phyloP scores from a whole-genome alignment of 1,140 invertebrate species.

The Bombus difficillimus region DNA sequence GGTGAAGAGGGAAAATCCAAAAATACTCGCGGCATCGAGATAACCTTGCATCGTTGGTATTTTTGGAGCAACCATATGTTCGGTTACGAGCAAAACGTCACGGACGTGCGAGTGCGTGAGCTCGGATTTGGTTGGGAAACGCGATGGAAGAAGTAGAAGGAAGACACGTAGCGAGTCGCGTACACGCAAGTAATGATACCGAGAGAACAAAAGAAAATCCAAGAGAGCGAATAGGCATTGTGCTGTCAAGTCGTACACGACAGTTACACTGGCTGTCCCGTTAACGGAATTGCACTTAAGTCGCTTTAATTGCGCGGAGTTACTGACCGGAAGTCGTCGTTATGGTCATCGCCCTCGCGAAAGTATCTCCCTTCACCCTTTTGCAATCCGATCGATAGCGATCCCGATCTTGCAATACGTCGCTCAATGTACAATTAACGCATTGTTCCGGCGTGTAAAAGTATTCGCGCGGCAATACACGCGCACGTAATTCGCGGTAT shows the following conservation, averaged over 20 bases:
- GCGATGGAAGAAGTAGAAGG: neutral
- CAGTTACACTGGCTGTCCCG: conserved; percentile 63
- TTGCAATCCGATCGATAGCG: conserved; percentile 31
- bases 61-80: conserved; percentile 1
- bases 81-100: neutral
- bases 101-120: neutral
- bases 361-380: conserved; percentile 12
- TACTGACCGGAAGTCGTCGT: conserved; percentile 71
- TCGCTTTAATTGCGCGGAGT: conserved; percentile 69
- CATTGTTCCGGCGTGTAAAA: neutral
- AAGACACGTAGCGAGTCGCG: neutral
- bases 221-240: conserved; percentile 50
- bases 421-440: neutral
- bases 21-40: neutral
- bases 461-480: neutral
- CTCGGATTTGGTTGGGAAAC: neutral
- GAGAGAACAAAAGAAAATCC: conserved; percentile 43
- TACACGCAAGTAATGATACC: conserved; percentile 27
- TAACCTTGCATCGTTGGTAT: conserved; percentile 34
- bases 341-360: conserved; percentile 60
- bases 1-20: neutral
- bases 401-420: neutral
- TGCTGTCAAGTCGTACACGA: conserved; percentile 65
- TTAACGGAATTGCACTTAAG: conserved; percentile 66
- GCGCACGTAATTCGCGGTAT: neutral